Evolutionary conservation across 2,797 vertebrate species (phyloP), one percentile per base, ranked within the genome.

Genomic region (Percopsis omiscomaycus): DNA sequence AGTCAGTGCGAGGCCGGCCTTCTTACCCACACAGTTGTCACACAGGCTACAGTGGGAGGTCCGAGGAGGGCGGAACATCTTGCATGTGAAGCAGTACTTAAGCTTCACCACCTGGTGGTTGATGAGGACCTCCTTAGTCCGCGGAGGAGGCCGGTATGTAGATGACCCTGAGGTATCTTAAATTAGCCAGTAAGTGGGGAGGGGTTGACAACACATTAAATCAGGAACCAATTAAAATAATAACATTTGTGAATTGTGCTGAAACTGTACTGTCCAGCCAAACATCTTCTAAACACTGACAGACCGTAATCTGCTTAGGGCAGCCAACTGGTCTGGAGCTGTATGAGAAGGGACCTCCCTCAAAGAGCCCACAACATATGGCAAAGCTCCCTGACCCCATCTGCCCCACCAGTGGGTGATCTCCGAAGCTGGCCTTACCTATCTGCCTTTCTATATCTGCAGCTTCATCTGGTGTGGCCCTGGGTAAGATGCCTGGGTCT

Each of bases 61-160:
- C 75, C 97, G 93, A 0, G 97, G 97, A 0, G 96, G 96, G 30
- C 96, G 94, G 85, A 98, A 98, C 93, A 97, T 98, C 85, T 96
- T 98, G 90, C 97, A 98, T 59, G 96, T 98, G 86, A 98, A 98
- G 91, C 97, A 98, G 90, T 98, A 98, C 86, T 98, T 98, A 68
- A 98, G 92, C 73, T 97, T 98, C 68, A 98, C 96, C 90, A 95
- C 91, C 67, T 97, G 94, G 77, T 95, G 94, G 60, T 98, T 98
- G 84, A 98, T 96, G 68, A 95, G 88, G 88, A 98, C 94, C 82
- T 98, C 97, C 89, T 94, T 94, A 3, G 96, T 98, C 55, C 96
- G 93, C 1, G 97, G 96, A 0, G 97, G 96, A 0, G 95, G 95
- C 2, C 95, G 94, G 80, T 97, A 97, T 0, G 93, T 93, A 5